Conservation (phyloP, 2,797 vertebrate genomes). For the Serranus cabrilla region DNA sequence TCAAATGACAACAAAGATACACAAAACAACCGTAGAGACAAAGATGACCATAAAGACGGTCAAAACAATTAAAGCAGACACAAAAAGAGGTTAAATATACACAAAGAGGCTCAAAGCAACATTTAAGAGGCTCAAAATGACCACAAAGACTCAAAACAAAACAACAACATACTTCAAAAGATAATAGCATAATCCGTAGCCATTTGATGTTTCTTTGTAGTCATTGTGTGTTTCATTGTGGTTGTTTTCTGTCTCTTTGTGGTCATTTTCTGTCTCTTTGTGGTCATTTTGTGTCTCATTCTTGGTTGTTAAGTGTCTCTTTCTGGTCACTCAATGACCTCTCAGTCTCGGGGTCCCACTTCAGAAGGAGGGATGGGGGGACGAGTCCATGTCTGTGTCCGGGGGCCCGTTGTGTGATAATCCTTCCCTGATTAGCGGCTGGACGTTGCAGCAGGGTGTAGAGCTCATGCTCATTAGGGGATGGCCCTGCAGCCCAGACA, state of each 20-base stretch:
- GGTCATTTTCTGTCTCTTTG: background rate
- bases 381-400: fast-evolving
- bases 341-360: background rate
- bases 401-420: background rate
- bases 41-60: no score
- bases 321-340: background rate
- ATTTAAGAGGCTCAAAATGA: no score
- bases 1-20: no score
- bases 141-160: no score
- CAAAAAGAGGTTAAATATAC: no score
- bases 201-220: background rate
- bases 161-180: no score
- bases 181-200: no score
- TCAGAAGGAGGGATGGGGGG: background rate
- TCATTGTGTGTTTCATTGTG: background rate
- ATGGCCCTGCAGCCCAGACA: slow-evolving; percentile 47
- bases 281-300: background rate
- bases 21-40: no score
- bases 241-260: background rate
- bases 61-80: no score
- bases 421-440: slow-evolving; percentile 32
- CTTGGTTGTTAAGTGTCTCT: background rate
- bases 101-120: no score
- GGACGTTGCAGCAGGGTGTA: slow-evolving; percentile 44
- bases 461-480: slow-evolving; percentile 66